A percentile compares a stretch with the other conserved stretches of the same genome.
phyloP scores from a whole-genome alignment of 1,140 invertebrate species.

The Antheraea mylitta region DNA sequence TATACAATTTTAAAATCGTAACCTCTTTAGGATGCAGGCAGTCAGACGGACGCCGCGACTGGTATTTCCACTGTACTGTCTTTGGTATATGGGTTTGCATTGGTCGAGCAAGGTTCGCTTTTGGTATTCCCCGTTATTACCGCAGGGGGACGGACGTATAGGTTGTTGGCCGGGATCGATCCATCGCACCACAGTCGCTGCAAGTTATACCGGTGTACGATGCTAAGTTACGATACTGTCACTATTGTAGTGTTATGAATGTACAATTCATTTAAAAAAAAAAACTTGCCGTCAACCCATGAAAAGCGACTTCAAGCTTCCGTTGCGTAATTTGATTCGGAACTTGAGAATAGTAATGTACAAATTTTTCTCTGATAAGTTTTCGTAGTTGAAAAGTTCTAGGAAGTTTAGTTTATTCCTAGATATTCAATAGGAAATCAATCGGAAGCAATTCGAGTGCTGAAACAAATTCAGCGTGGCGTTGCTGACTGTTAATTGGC shows the following conservation, averaged over 20 bases:
- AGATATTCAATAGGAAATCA: constrained; percentile 51
- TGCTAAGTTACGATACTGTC: constrained; percentile 51
- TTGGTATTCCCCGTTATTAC: constrained; percentile 74
- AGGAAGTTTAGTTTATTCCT: background rate
- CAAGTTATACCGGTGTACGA: constrained; percentile 56
- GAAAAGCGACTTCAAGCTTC: background rate
- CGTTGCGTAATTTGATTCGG: too few relatives aligned
- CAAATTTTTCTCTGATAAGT: background rate
- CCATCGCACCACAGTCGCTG: constrained; percentile 46
- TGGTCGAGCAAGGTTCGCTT: constrained; percentile 43
- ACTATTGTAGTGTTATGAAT: constrained; percentile 41
- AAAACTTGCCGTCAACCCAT: background rate
- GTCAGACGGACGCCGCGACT: constrained; percentile 45
- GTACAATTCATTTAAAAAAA: constrained; percentile 15
- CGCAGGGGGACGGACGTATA: constrained; percentile 63
- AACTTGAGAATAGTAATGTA: background rate
- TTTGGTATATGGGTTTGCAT: constrained; percentile 35
- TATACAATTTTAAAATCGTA: background rate
- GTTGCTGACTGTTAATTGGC: constrained; percentile 75
- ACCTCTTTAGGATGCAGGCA: constrained; percentile 15
- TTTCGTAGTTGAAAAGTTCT: constrained; percentile 5
- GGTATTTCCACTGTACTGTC: constrained; percentile 57
- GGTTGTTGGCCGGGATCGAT: constrained; percentile 75
- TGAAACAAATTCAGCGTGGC: constrained; percentile 74
- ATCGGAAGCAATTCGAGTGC: constrained; percentile 73